A percentile compares a stretch with the other conserved stretches of the same genome.
Evolutionary conservation across 1,140 invertebrate species (phyloP).

Genomic region (Aporrectodea caliginosa): DNA sequence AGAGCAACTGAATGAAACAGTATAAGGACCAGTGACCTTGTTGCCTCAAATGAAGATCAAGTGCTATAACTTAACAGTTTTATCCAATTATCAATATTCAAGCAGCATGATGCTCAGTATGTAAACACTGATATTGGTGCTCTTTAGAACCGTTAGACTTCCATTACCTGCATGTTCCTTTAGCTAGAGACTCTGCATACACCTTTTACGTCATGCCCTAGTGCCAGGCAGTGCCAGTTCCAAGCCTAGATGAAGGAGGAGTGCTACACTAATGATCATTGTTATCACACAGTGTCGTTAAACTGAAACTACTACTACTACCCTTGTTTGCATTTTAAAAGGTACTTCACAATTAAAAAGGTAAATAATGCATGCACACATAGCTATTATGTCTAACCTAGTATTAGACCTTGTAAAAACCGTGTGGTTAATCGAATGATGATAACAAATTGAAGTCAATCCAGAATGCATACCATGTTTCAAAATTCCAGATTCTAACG

Average conservation of each 20-base stretch:
- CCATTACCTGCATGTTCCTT: no score
- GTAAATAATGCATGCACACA: background rate
- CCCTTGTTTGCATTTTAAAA: background rate
- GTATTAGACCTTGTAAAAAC: background rate
- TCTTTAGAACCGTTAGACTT: no score
- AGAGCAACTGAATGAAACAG: no score
- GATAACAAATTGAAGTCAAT: background rate
- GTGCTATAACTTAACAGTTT: background rate
- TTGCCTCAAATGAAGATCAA: background rate
- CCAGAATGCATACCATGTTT: conserved; percentile 59
- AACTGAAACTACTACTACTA: no score
- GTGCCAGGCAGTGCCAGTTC: no score
- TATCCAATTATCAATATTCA: background rate
- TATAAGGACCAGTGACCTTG: background rate
- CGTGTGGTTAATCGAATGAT: background rate
- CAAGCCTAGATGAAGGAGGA: no score
- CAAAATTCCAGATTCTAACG: conserved; percentile 84
- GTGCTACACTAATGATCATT: no score
- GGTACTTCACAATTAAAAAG: background rate
- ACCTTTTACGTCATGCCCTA: no score
- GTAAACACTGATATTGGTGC: background rate
- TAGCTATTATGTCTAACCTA: background rate
- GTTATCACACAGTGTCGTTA: no score
- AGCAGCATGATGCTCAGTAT: background rate
- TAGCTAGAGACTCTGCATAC: no score